These are phyloP conservation scores for Xestobium rufovillosum DNA, from an alignment of 2,888 invertebrate species.

Conservation along the genomic window DNA sequence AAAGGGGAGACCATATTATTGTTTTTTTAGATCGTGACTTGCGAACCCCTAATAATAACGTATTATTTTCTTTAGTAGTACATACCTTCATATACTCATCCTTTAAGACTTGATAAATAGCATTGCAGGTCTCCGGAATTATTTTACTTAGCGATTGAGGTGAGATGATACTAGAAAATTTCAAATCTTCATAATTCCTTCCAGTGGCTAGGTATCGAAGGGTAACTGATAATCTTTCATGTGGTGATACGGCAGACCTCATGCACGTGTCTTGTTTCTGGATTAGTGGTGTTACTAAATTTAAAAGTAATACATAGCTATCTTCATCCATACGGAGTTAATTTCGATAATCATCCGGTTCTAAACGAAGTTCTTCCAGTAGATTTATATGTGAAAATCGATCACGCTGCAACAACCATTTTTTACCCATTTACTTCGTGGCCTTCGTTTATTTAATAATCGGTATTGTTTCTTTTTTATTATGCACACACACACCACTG, in stretches of 20 bases:
- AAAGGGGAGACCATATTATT: too few relatives aligned
- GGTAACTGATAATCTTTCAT: conserved; percentile 14
- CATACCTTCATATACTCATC: conserved; percentile 11
- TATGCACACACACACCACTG: too few relatives aligned
- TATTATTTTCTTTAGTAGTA: neutral
- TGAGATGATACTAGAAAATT: conserved; percentile 10
- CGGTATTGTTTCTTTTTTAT: too few relatives aligned
- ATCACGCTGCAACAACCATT: too few relatives aligned
- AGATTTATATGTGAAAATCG: too few relatives aligned
- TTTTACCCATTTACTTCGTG: too few relatives aligned
- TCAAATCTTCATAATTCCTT: conserved; percentile 11
- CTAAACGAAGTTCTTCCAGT: too few relatives aligned
- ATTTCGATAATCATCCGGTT: too few relatives aligned
- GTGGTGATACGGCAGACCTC: conserved; percentile 11
- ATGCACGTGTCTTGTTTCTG: conserved; percentile 13
- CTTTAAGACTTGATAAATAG: conserved; percentile 10
- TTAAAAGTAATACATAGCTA: conserved; percentile 10
- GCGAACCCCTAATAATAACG: too few relatives aligned
- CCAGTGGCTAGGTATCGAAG: conserved; percentile 12
- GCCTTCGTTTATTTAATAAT: too few relatives aligned
- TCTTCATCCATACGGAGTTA: conserved; percentile 12
- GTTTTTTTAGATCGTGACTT: too few relatives aligned
- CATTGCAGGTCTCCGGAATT: conserved; percentile 9
- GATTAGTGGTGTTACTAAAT: conserved; percentile 11
- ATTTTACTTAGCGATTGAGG: conserved; percentile 5